phyloP scores from a whole-genome alignment of 2,797 vertebrate genomes.

The Hydrocynus forskahlii region DNA sequence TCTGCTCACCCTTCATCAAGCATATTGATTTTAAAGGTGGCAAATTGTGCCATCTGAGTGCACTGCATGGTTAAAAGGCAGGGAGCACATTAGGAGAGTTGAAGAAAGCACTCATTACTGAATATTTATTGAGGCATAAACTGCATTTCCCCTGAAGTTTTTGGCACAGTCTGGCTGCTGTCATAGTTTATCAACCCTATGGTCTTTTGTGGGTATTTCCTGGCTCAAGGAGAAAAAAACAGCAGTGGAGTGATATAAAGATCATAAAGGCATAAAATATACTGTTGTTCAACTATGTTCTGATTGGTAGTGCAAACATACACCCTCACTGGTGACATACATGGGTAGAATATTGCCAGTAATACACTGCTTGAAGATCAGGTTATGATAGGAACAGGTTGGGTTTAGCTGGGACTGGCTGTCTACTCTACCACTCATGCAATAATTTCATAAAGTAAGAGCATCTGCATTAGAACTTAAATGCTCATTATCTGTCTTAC shows the following conservation, averaged over 20 bases:
- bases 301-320: neutral
- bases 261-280: neutral
- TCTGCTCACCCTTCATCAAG: constrained; percentile 34
- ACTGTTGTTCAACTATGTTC: neutral
- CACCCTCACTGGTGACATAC: neutral
- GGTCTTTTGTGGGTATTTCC: neutral
- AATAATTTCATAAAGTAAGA: constrained; percentile 58
- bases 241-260: neutral
- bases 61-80: constrained; percentile 36
- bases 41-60: constrained; percentile 39
- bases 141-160: constrained; percentile 10
- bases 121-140: constrained; percentile 19
- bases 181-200: constrained; percentile 11
- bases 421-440: constrained; percentile 29
- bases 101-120: constrained; percentile 18
- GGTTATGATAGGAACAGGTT: constrained; percentile 24
- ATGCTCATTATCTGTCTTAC: constrained; percentile 48
- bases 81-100: constrained; percentile 36
- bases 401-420: constrained; percentile 52
- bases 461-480: neutral
- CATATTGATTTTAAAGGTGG: constrained; percentile 59
- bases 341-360: neutral
- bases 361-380: neutral
- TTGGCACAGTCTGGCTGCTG: neutral
- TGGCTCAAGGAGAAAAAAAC: neutral